These are phyloP conservation scores for Neolamprologus ventralis DNA, from an alignment of 2,113 vertebrate genomes.

Conservation along the genomic window DNA sequence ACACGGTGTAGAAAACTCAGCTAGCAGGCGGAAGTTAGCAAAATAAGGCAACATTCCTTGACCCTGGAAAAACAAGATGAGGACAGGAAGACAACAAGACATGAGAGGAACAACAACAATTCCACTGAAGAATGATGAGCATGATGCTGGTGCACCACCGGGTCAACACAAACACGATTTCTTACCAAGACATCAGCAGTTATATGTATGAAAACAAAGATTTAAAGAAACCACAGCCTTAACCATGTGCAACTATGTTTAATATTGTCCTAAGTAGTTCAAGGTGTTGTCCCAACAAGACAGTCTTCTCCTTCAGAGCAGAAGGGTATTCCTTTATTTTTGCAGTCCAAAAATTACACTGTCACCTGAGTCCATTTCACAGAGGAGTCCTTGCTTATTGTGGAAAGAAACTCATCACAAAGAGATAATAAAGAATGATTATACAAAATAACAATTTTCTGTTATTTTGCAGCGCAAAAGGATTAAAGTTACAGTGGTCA, in stretches of 20 bases:
- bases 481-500: background rate
- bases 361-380: background rate
- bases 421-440: background rate
- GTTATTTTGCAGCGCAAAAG: background rate
- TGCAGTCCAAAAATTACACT: conserved; percentile 9
- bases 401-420: background rate
- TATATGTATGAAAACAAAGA: background rate
- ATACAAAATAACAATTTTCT: background rate
- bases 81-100: conserved; percentile 57
- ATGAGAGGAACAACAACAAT: conserved; percentile 56
- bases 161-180: background rate
- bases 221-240: background rate
- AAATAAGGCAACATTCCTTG: conserved; percentile 84
- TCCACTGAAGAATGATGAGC: background rate
- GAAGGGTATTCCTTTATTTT: background rate
- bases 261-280: background rate
- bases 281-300: conserved; percentile 4
- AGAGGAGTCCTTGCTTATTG: background rate
- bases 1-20: conserved; percentile 96
- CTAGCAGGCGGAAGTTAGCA: conserved; percentile 94
- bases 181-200: background rate
- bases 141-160: background rate
- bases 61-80: conserved; percentile 73
- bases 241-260: background rate
- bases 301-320: background rate